These are phyloP conservation scores for Diprion similis DNA, from an alignment of 1,140 invertebrate species.

Conservation along the genomic window DNA sequence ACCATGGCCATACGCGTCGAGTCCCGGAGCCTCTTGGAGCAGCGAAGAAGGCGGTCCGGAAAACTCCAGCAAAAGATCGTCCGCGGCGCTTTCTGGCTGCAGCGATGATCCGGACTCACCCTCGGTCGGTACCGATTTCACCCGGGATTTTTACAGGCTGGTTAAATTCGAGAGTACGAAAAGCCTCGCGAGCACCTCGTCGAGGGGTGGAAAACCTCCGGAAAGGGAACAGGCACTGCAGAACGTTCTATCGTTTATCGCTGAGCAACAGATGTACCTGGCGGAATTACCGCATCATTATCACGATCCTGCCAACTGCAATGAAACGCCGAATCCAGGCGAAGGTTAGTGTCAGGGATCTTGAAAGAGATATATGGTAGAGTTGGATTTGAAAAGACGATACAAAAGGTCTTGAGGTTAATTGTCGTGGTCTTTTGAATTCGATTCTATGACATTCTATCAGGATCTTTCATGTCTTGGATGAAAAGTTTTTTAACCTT, in stretches of 20 bases:
- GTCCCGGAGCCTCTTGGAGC: constrained; percentile 52
- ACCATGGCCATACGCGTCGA: constrained; percentile 53
- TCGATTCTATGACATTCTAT: neutral
- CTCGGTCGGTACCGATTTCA: constrained; percentile 77
- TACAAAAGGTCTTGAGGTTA: neutral
- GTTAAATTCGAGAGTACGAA: constrained; percentile 83
- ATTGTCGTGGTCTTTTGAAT: neutral
- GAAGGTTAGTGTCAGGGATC: constrained; percentile 36
- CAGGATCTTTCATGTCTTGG: no score
- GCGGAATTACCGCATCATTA: constrained; percentile 45
- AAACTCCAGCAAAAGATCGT: constrained; percentile 68
- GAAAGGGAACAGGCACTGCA: constrained; percentile 75
- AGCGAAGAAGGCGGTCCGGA: constrained; percentile 52
- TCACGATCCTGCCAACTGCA: constrained; percentile 30
- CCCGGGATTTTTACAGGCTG: constrained; percentile 77
- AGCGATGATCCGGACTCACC: constrained; percentile 71
- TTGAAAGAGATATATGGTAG: neutral
- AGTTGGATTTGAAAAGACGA: no score
- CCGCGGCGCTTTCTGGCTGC: constrained; percentile 70
- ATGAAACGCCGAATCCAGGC: constrained; percentile 25
- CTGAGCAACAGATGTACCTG: constrained; percentile 77
- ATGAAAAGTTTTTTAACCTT: no score
- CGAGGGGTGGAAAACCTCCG: constrained; percentile 65
- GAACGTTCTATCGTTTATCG: constrained; percentile 77
- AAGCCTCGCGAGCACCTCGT: constrained; percentile 78